phyloP scores from a whole-genome alignment of 2,113 vertebrate genomes.

The Trematocara stigmaticum region DNA sequence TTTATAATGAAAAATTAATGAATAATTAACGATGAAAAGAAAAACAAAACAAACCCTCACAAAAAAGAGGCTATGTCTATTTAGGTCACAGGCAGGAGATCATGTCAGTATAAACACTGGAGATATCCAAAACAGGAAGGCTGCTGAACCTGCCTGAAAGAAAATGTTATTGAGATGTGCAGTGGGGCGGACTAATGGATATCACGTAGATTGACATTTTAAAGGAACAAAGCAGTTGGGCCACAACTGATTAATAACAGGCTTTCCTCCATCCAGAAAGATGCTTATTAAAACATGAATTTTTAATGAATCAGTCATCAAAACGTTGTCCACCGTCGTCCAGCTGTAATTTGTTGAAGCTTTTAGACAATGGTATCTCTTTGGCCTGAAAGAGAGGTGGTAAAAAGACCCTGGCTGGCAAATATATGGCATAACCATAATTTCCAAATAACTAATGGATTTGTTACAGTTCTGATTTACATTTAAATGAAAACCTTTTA shows the following conservation, averaged over 20 bases:
- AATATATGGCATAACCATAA: constrained; percentile 40
- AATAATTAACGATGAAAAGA: background rate
- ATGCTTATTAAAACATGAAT: constrained; percentile 52
- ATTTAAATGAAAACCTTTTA: constrained; percentile 75
- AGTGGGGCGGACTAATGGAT: constrained; percentile 41
- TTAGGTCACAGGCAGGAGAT: background rate
- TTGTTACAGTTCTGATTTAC: constrained; percentile 69
- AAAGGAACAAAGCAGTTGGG: constrained; percentile 28
- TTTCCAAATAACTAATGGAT: constrained; percentile 67
- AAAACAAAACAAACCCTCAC: background rate
- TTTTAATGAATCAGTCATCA: constrained; percentile 38
- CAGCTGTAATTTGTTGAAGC: constrained; percentile 40
- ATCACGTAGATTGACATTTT: constrained; percentile 40
- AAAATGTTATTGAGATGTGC: constrained; percentile 26
- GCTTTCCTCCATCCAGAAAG: background rate
- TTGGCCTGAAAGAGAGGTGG: constrained; percentile 22
- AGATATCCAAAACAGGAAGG: background rate
- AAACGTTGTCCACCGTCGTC: constrained; percentile 12
- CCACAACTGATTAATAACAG: constrained; percentile 48
- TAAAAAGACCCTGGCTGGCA: constrained; percentile 28
- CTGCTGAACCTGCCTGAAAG: background rate
- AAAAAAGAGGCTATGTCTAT: background rate
- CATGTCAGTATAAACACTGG: background rate
- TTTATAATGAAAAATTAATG: background rate
- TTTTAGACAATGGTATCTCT: constrained; percentile 29